These are phyloP conservation scores for Delia radicum DNA, from an alignment of 1,140 invertebrate genomes.

Conservation along the genomic window DNA sequence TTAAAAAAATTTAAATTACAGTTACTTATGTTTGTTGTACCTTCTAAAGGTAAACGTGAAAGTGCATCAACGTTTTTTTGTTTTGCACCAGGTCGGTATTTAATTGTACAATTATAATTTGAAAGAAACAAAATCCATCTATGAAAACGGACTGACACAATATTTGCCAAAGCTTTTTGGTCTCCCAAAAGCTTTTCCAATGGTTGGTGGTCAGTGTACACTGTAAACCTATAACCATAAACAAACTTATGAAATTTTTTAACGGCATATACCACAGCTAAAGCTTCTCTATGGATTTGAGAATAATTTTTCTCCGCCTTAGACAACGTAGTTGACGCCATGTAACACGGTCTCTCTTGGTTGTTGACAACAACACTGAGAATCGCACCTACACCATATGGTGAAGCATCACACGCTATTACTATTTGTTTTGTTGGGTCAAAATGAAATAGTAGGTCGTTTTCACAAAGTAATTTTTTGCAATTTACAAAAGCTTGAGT, in stretches of 20 bases:
- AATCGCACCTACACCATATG: conserved; percentile 10
- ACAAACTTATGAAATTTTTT: conserved; percentile 32
- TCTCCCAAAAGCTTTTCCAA: conserved; percentile 24
- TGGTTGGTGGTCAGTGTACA: conserved; percentile 27
- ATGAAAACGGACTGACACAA: conserved; percentile 48
- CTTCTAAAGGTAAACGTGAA: conserved; percentile 19
- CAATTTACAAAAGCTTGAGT: neutral
- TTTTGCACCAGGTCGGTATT: conserved; percentile 39
- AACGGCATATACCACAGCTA: conserved; percentile 29
- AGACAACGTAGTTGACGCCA: conserved; percentile 26
- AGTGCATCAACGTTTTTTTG: conserved; percentile 32
- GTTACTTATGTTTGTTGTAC: neutral
- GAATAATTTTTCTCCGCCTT: conserved; percentile 33
- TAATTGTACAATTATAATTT: conserved; percentile 50
- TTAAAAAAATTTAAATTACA: neutral
- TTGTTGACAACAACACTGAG: neutral
- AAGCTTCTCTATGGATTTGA: conserved; percentile 32
- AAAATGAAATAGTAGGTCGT: neutral
- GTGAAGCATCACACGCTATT: neutral
- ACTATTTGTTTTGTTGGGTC: conserved; percentile 22
- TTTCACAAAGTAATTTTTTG: neutral
- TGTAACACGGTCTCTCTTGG: neutral
- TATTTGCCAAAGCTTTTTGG: conserved; percentile 38
- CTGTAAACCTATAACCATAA: conserved; percentile 26
- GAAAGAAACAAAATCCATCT: conserved; percentile 49